Evolutionary conservation across 2,797 vertebrate genomes (phyloP), one percentile per base, ranked within the genome.

Genomic region (Hippopotamyrus pictus): DNA sequence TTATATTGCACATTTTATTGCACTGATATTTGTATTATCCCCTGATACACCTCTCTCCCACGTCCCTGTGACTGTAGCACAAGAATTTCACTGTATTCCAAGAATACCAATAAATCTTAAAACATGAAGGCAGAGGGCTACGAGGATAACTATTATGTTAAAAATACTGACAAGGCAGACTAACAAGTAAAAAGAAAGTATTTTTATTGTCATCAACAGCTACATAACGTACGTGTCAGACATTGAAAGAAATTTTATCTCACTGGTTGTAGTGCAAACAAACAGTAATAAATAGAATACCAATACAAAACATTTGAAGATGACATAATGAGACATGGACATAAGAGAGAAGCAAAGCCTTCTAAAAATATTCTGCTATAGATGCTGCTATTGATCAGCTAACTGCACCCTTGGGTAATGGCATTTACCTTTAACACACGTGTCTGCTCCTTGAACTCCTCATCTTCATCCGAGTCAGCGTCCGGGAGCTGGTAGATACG

Each of bases 401-500:
- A n/a, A 85, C 82, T 3, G 19, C 82, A 51, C 44, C 82, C n/a
- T n/a, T 83, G 19, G 3, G 12, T 17, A 44, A 25, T 0, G 29
- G 17, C 17, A 37, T 33, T 87, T 57, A 96, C 97, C 95, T 97
- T 98, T 59, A 97, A 93, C 90, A 97, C 95, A 90, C 96, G 95
- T 17, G 97, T 98, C 94, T 97, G 96, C 90, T 97, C 98, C 93
- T 99, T 99, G 91, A 99, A 97, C 92, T 98, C 97, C 91, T 96
- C 97, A 5, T 98, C 97, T 92, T 98, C 97, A 8, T 97, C 97
- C 1, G 97, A 98, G 93, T 97, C 97, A 0, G 97, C 98, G 17
- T 99, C 98, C 0, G 98, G 98, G n/a, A 98, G 96, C 93, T 98
- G 97, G 93, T 99, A 99, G 91, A 98, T 98, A 86, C 94, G 95